These are phyloP conservation scores for Drosophila pandora DNA, from an alignment of 1,140 invertebrate species.

Conservation along the genomic window DNA sequence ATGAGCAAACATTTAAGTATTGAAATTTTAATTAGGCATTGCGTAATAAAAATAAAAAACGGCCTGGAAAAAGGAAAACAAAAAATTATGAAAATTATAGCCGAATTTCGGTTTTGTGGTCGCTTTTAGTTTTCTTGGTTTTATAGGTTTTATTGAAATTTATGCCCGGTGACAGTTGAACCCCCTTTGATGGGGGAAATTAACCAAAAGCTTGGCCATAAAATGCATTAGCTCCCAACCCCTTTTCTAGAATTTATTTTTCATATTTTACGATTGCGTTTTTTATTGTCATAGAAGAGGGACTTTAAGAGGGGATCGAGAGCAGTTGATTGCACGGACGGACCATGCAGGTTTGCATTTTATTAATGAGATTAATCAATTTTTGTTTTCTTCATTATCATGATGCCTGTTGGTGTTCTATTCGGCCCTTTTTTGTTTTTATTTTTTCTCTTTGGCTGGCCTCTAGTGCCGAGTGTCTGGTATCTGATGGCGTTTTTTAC, in stretches of 20 bases:
- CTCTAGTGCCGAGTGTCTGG: slow-evolving; percentile 20
- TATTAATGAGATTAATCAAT: slow-evolving; percentile 82
- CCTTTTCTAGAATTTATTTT: slow-evolving; percentile 37
- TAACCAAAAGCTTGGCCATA: slow-evolving; percentile 69
- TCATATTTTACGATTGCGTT: slow-evolving; percentile 78
- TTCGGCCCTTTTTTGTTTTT: slow-evolving; percentile 22
- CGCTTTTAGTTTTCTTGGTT: slow-evolving; percentile 12
- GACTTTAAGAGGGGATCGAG: slow-evolving; percentile 20
- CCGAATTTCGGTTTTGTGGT: slow-evolving; percentile 40
- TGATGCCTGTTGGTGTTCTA: slow-evolving; percentile 18
- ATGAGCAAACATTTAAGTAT: slow-evolving; percentile 77
- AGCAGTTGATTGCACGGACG: slow-evolving; percentile 67
- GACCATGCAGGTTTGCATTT: slow-evolving; percentile 75
- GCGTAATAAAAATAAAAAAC: slow-evolving; percentile 49
- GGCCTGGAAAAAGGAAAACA: slow-evolving; percentile 19
- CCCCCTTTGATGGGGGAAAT: slow-evolving; percentile 53
- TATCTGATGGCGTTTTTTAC: slow-evolving; percentile 73
- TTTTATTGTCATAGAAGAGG: slow-evolving; percentile 71
- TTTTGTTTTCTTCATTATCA: slow-evolving; percentile 55
- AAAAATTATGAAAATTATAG: slow-evolving; percentile 70
- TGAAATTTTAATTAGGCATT: slow-evolving; percentile 80
- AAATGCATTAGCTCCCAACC: slow-evolving; percentile 63
- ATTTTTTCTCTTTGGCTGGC: slow-evolving; percentile 19
- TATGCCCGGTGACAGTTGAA: slow-evolving; percentile 77
- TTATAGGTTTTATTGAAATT: slow-evolving; percentile 68